Conservation (phyloP, 2,888 invertebrate genomes). For the Drosophila anomalata region DNA sequence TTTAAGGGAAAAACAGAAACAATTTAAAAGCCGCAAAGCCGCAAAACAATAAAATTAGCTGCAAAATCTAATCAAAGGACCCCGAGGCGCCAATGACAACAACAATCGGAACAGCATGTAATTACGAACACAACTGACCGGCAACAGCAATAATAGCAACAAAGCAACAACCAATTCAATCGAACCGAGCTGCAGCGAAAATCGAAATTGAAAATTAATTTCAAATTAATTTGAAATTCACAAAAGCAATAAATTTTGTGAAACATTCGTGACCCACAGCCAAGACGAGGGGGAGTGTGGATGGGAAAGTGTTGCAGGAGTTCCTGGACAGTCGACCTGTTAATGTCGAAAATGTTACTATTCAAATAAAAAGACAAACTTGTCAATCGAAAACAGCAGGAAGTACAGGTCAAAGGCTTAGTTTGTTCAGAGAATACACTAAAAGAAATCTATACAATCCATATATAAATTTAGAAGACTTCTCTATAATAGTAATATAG, state of each 20-base stretch:
- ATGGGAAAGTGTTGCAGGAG: neutral
- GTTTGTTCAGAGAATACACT: neutral
- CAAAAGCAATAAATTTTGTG: slow-evolving; percentile 67
- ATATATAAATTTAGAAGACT: neutral
- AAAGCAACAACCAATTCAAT: slow-evolving; percentile 32
- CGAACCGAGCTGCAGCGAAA: slow-evolving; percentile 43
- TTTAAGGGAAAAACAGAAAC: slow-evolving; percentile 26
- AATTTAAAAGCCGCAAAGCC: slow-evolving; percentile 46
- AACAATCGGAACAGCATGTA: slow-evolving; percentile 49
- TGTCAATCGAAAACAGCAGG: slow-evolving; percentile 45
- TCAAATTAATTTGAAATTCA: slow-evolving; percentile 75
- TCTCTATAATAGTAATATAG: neutral
- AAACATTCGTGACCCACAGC: slow-evolving; percentile 58
- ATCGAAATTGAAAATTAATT: slow-evolving; percentile 77
- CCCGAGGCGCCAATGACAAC: slow-evolving; percentile 62
- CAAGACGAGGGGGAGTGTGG: slow-evolving; percentile 1
- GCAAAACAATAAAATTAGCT: slow-evolving; percentile 68
- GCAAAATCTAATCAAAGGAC: slow-evolving; percentile 73
- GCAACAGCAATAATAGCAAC: slow-evolving; percentile 29
- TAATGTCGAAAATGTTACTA: slow-evolving; percentile 58
- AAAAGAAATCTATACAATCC: neutral
- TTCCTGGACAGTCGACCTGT: slow-evolving; percentile 34
- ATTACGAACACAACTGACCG: slow-evolving; percentile 53
- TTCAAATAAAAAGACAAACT: slow-evolving; percentile 60
- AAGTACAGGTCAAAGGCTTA: neutral